Evolutionary conservation across 2,888 invertebrate species (phyloP).

Genomic region (Leptura quadrifasciata): DNA sequence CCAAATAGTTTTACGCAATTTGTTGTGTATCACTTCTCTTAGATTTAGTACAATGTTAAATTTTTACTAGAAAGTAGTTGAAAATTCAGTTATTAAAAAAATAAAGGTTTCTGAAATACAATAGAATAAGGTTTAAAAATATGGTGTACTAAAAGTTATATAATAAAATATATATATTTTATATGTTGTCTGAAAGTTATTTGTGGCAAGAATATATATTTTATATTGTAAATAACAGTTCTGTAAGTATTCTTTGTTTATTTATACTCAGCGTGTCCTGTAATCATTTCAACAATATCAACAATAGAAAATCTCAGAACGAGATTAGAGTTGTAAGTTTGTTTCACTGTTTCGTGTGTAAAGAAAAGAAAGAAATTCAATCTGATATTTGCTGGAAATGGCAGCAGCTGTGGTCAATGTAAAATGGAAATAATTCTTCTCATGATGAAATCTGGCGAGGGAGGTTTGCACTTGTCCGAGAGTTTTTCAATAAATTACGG

Average conservation of each 20-base stretch:
- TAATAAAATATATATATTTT: neutral
- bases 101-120: neutral
- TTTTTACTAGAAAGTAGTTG: no score
- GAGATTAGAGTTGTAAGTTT: slow-evolving; percentile 56
- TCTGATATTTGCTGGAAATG: slow-evolving; percentile 62
- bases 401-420: slow-evolving; percentile 66
- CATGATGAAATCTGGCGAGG: slow-evolving; percentile 49
- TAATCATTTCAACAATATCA: slow-evolving; percentile 57
- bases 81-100: no score
- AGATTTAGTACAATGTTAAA: no score
- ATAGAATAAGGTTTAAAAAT: neutral
- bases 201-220: no score
- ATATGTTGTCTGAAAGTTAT: no score
- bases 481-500: slow-evolving; percentile 13
- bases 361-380: slow-evolving; percentile 60
- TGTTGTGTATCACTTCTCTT: no score
- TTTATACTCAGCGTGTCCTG: slow-evolving; percentile 51
- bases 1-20: no score
- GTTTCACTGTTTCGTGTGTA: slow-evolving; percentile 38
- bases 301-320: slow-evolving; percentile 57
- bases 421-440: slow-evolving; percentile 66
- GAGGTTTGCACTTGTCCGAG: slow-evolving; percentile 2
- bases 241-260: slow-evolving; percentile 1
- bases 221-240: slow-evolving; percentile 5
- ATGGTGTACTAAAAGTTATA: neutral